phyloP scores from a whole-genome alignment of 2,888 invertebrate species.

The Falcaria lacertinaria region DNA sequence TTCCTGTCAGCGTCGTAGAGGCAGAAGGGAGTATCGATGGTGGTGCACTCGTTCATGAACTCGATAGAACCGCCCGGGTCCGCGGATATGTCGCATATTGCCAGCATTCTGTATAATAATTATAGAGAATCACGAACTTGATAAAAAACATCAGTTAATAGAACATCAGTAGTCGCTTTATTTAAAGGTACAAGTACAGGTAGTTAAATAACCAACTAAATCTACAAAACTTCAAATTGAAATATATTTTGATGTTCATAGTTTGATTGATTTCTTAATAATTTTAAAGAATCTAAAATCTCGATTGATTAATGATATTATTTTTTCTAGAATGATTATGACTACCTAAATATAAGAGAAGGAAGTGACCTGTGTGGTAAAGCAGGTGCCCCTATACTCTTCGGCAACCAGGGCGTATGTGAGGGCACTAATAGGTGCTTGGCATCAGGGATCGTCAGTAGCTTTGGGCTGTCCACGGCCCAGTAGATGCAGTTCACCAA shows the following conservation, averaged over 20 bases:
- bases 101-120: conserved; percentile 84
- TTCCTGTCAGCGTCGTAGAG: conserved; percentile 99
- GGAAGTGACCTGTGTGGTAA: conserved; percentile 84
- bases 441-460: conserved; percentile 98
- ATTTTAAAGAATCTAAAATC: no score
- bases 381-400: conserved; percentile 91
- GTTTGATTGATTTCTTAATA: no score
- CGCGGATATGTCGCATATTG: conserved; percentile 98
- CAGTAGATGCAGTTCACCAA: conserved; percentile 99
- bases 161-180: no score
- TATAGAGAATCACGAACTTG: conserved; percentile 1
- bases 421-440: conserved; percentile 94
- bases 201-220: no score
- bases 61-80: conserved; percentile 99
- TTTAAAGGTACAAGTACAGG: no score
- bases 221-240: no score
- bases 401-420: conserved; percentile 95
- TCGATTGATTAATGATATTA: neutral
- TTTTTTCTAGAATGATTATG: neutral
- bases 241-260: no score
- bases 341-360: neutral
- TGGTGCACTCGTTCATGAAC: conserved; percentile 99
- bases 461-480: conserved; percentile 97
- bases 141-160: no score
- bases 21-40: conserved; percentile 99